Evolutionary conservation across 2,797 vertebrate species (phyloP).

Genomic region (Rhabdomys pumilio): DNA sequence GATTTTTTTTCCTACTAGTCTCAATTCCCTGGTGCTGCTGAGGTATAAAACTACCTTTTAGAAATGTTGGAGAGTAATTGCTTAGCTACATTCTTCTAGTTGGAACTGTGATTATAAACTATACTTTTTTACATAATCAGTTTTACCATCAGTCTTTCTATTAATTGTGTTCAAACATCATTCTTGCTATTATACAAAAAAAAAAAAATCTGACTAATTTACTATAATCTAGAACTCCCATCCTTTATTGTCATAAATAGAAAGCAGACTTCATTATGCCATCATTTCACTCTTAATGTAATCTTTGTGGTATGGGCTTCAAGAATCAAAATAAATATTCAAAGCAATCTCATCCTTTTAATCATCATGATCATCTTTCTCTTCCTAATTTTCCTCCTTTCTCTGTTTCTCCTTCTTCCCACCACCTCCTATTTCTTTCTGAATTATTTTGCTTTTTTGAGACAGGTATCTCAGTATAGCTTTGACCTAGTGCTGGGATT

Average conservation of each 20-base stretch:
- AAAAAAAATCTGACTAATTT: neutral
- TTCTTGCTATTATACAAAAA: neutral
- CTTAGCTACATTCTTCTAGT: constrained; percentile 53
- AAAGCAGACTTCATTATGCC: neutral
- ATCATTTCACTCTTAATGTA: neutral
- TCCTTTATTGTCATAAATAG: neutral
- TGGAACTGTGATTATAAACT: constrained; percentile 71
- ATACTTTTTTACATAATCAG: neutral
- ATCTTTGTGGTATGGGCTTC: neutral
- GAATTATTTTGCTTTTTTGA: neutral
- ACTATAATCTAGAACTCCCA: neutral
- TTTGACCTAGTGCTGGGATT: neutral
- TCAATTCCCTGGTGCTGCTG: constrained; percentile 49
- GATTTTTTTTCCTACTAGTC: constrained; percentile 23
- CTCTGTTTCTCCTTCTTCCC: neutral
- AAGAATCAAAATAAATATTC: neutral
- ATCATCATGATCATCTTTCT: too few species aligned
- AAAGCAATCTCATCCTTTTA: neutral
- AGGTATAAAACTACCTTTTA: constrained; percentile 79
- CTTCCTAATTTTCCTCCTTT: neutral
- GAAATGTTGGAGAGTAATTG: constrained; percentile 62
- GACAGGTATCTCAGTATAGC: neutral
- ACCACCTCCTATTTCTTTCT: neutral
- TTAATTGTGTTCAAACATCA: too few species aligned
- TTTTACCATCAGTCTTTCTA: too few species aligned